Base-by-base conservation (phyloP, 2,113 vertebrate species). In the Acinonyx jubatus region DNA sequence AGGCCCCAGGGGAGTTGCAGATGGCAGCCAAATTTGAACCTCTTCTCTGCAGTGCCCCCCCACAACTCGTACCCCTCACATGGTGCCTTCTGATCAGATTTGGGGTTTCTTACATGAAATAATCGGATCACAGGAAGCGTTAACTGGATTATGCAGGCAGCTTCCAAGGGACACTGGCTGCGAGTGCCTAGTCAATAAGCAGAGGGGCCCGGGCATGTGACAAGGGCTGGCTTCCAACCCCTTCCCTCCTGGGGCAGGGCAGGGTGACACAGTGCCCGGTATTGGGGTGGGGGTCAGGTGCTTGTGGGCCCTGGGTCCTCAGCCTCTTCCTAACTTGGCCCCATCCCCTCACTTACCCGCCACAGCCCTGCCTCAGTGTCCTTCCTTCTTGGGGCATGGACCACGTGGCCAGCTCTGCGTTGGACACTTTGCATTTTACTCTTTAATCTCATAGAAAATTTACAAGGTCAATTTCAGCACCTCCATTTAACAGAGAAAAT, bases 81-180 rank as follows among this genome's bases (percentile, higher is more conserved):
- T 0, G 0, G 94, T 66, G 74, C 95, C 96, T 93, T 87, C 3
- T 0, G 95, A 97, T 98, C 94, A 97, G 98, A 98, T 98, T 48
- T 96, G 96, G 96, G 97, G 97, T 97, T 98, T 97, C 98, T 97
- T 97, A 94, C 96, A 92, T 0, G 14, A 83, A 27, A 0, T 98
- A 98, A 99, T 97, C 85, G 13, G 98, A 98, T 98, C 97, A 98
- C n/a, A 23, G 96, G 94, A 97, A 96, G 98, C 8, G 86, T 76
- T 98, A 99, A 99, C 96, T 4, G 97, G 99, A 99, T 99, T 98
- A 98, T 94, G 82, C 94, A 81, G 96, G 96, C 97, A 76, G 98
- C 97, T 88, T 97, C 78, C 84, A 94, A 95, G 97, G 88, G 91
- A 63, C 1, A 11, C 13, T 1, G 1, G 55, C 74, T 93, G 88